Evolutionary conservation across 2,797 vertebrate species (phyloP).

Genomic region (Sebastes trivittatus): DNA sequence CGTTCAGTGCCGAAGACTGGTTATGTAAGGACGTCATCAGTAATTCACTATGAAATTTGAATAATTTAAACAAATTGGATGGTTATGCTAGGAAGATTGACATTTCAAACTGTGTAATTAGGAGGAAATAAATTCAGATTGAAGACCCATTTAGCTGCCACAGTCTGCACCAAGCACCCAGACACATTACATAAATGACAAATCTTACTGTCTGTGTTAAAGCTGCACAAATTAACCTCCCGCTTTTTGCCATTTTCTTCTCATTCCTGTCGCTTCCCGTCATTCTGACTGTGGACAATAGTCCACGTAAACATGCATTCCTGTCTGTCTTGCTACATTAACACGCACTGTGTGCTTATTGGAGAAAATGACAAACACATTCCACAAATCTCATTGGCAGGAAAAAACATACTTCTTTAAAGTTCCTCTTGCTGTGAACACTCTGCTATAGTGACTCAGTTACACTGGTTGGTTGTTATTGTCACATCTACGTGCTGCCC

Average conservation of each 20-base stretch:
- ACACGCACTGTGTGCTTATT: slow-evolving; percentile 44
- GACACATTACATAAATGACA: slow-evolving; percentile 6
- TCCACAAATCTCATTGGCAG: slow-evolving; percentile 50
- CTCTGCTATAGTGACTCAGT: slow-evolving; percentile 43
- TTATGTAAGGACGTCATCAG: slow-evolving; percentile 20
- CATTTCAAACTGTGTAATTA: slow-evolving; percentile 5
- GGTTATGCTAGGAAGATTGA: background rate
- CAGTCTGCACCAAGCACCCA: slow-evolving; percentile 24
- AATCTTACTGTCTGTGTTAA: slow-evolving; percentile 45
- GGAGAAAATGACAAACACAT: slow-evolving; percentile 48
- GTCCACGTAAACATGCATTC: slow-evolving; percentile 46
- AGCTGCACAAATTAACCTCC: slow-evolving; percentile 27
- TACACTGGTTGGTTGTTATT: slow-evolving; percentile 25
- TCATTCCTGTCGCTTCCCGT: slow-evolving; percentile 25
- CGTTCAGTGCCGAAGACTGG: slow-evolving; percentile 28
- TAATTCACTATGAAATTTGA: slow-evolving; percentile 24
- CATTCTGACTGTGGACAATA: slow-evolving; percentile 29
- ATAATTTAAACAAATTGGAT: background rate
- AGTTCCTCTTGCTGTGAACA: slow-evolving; percentile 33
- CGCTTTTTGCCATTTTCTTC: slow-evolving; percentile 18
- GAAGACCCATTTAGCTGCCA: slow-evolving; percentile 35
- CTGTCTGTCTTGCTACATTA: slow-evolving; percentile 28
- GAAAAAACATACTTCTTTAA: background rate
- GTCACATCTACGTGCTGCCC: slow-evolving; percentile 31
- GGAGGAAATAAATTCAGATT: slow-evolving; percentile 16